A percentile compares a stretch with the other conserved stretches of the same genome.
Conservation (phyloP, 2,113 vertebrate species). For the Megaptera novaeangliae region DNA sequence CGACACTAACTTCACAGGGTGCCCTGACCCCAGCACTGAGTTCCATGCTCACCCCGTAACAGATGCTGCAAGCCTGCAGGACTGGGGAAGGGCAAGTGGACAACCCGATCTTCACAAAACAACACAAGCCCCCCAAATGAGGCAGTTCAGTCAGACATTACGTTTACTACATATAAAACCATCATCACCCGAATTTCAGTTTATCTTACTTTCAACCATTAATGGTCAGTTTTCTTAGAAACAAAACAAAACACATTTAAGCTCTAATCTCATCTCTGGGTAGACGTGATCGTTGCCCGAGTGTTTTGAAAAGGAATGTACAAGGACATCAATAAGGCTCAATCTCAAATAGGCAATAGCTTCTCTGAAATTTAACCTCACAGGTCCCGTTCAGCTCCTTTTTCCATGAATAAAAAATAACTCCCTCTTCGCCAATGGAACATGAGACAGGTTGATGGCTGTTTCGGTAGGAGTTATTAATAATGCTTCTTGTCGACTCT, state of each 20-base stretch:
- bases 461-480: constrained; percentile 32
- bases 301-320: neutral
- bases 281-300: neutral
- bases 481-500: constrained; percentile 28
- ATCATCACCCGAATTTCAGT: neutral
- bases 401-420: constrained; percentile 57
- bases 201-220: neutral
- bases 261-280: neutral
- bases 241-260: neutral
- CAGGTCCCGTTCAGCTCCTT: neutral
- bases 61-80: neutral
- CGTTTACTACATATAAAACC: constrained; percentile 3
- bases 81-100: neutral
- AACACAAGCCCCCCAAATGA: neutral
- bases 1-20: neutral
- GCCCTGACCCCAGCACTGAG: neutral
- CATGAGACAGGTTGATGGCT: neutral
- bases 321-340: neutral
- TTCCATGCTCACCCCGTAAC: neutral
- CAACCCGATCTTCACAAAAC: neutral
- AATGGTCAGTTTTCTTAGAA: neutral
- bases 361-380: neutral
- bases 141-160: neutral
- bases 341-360: neutral
- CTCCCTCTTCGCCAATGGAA: constrained; percentile 11